phyloP scores from a whole-genome alignment of 2,797 vertebrate genomes.

The Orestias chungarensis region DNA sequence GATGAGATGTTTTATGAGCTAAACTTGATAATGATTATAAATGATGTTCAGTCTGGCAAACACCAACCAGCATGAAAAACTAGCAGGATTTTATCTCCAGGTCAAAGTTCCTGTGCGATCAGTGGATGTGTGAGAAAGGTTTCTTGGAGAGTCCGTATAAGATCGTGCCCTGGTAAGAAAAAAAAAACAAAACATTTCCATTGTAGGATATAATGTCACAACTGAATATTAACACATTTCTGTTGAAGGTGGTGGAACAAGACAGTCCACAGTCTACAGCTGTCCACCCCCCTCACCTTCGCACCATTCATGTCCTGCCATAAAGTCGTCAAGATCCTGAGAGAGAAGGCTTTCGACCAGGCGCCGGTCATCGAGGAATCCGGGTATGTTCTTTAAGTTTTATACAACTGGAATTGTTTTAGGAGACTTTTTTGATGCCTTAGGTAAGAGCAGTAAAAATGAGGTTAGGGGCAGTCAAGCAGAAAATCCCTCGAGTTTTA shows the following conservation, averaged over 20 bases:
- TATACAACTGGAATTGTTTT: neutral
- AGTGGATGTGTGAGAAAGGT: slow-evolving; percentile 92
- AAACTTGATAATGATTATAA: neutral
- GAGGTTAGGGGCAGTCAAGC: neutral
- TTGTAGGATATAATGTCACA: neutral
- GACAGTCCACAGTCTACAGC: slow-evolving; percentile 81
- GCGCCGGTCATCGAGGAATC: slow-evolving; percentile 87
- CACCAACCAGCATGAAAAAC: neutral
- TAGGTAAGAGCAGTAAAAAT: neutral
- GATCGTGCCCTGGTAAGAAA: slow-evolving; percentile 82
- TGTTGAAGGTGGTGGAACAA: slow-evolving; percentile 89
- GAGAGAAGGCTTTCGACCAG: slow-evolving; percentile 88
- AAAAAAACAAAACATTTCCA: neutral
- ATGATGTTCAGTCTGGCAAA: neutral
- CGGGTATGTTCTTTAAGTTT: slow-evolving; percentile 64
- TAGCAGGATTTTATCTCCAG: slow-evolving; percentile 56
- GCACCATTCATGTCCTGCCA: slow-evolving; percentile 85
- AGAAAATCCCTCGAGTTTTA: neutral
- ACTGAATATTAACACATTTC: neutral
- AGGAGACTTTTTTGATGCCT: neutral
- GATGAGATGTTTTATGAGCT: neutral
- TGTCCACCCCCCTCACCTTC: slow-evolving; percentile 84
- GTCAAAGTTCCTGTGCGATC: slow-evolving; percentile 92
- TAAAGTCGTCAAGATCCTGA: slow-evolving; percentile 84
- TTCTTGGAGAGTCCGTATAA: slow-evolving; percentile 78